phyloP scores from a whole-genome alignment of 2,797 vertebrate species.

The Gambusia yucatana region DNA sequence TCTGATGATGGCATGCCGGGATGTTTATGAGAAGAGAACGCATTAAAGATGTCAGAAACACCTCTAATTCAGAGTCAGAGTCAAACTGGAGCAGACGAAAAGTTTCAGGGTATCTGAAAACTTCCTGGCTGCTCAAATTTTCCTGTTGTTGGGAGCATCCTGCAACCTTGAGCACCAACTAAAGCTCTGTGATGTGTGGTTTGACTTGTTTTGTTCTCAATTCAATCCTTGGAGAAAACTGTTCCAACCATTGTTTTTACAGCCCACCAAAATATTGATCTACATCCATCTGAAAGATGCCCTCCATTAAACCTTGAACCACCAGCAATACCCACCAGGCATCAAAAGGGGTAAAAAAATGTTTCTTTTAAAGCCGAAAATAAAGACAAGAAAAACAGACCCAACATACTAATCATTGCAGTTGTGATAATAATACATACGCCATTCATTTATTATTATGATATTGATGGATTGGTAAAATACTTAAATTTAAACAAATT shows the following conservation, averaged over 20 bases:
- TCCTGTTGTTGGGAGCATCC: background rate
- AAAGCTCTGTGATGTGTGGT: background rate
- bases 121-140: background rate
- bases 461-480: background rate
- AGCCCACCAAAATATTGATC: background rate
- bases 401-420: background rate
- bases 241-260: background rate
- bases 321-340: background rate
- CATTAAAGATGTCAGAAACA: background rate
- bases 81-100: background rate
- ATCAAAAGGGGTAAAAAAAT: background rate
- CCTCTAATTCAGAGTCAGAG: background rate
- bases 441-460: background rate
- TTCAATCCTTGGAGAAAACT: background rate
- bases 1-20: background rate
- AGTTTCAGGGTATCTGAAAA: background rate
- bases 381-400: background rate
- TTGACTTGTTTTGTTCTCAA: background rate
- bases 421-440: background rate
- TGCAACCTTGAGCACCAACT: background rate
- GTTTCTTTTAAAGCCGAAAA: background rate
- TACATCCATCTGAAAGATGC: background rate
- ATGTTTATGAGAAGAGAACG: background rate
- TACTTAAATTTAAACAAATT: background rate
- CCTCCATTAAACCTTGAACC: background rate